These are phyloP conservation scores for Leucoraja ocellata DNA, from an alignment of 2,797 vertebrate species.

Conservation along the genomic window DNA sequence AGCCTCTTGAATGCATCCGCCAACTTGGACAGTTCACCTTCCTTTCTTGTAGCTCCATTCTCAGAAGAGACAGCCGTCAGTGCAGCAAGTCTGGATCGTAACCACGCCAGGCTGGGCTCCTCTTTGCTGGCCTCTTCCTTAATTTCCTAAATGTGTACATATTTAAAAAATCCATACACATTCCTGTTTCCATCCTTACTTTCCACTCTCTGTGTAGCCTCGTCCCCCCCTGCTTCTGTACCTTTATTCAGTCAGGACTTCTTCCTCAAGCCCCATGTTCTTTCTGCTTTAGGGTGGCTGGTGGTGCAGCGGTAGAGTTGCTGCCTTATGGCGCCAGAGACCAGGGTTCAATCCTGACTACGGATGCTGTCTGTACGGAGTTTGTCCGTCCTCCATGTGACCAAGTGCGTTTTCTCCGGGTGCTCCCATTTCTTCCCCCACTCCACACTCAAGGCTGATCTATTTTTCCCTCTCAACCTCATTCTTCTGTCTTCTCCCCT, in stretches of 20 bases:
- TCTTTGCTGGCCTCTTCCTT: slow-evolving; percentile 58
- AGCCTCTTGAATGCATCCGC: slow-evolving; percentile 68
- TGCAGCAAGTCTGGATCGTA: slow-evolving; percentile 68
- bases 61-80: slow-evolving; percentile 70
- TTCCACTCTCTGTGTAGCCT: neutral
- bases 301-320: too few relatives aligned
- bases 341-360: too few relatives aligned
- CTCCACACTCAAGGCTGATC: too few relatives aligned
- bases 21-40: slow-evolving; percentile 67
- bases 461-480: too few relatives aligned
- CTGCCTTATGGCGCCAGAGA: too few relatives aligned
- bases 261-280: neutral
- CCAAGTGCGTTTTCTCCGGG: too few relatives aligned
- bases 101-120: slow-evolving; percentile 71
- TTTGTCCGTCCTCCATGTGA: too few relatives aligned
- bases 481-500: too few relatives aligned
- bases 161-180: slow-evolving; percentile 19
- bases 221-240: too few relatives aligned
- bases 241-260: neutral
- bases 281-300: neutral
- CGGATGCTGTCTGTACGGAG: too few relatives aligned
- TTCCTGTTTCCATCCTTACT: neutral
- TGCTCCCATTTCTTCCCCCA: too few relatives aligned
- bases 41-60: slow-evolving; percentile 70
- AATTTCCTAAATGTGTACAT: slow-evolving; percentile 58